These are phyloP conservation scores for Phyllostomus hastatus DNA, from an alignment of 2,113 vertebrate species.

Conservation along the genomic window DNA sequence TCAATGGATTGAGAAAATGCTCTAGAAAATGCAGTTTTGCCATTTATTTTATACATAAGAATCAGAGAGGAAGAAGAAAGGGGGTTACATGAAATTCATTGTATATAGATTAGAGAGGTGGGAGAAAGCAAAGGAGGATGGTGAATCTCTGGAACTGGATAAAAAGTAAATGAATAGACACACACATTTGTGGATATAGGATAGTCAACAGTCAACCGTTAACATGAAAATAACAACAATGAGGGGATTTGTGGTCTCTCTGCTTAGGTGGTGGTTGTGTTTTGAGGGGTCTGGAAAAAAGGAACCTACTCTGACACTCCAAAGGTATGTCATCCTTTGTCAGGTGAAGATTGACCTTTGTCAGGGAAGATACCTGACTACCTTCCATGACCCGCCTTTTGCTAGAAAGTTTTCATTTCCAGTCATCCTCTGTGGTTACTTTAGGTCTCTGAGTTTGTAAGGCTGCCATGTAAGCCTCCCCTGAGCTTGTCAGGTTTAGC, in stretches of 20 bases:
- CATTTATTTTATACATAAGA: neutral
- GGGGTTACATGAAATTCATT: neutral
- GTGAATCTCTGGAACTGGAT: neutral
- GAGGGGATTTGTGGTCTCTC: neutral
- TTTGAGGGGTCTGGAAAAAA: neutral
- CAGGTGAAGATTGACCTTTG: neutral
- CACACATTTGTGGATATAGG: neutral
- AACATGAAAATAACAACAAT: neutral
- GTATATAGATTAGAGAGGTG: neutral
- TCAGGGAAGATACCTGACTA: neutral
- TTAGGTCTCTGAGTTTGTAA: no score
- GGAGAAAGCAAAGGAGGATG: neutral
- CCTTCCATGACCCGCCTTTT: neutral
- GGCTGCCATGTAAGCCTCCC: no score
- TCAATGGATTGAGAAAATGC: neutral
- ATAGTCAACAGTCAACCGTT: neutral
- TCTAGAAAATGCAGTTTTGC: neutral
- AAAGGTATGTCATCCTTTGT: neutral
- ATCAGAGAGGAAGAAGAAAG: neutral
- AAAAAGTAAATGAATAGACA: neutral
- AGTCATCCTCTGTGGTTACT: neutral
- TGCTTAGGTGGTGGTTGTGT: neutral
- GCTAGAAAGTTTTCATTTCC: neutral
- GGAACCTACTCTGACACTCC: neutral
- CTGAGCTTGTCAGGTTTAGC: no score